Evolutionary conservation across 2,113 vertebrate species (phyloP), one percentile per base, ranked within the genome.

Genomic region (Channa argus): DNA sequence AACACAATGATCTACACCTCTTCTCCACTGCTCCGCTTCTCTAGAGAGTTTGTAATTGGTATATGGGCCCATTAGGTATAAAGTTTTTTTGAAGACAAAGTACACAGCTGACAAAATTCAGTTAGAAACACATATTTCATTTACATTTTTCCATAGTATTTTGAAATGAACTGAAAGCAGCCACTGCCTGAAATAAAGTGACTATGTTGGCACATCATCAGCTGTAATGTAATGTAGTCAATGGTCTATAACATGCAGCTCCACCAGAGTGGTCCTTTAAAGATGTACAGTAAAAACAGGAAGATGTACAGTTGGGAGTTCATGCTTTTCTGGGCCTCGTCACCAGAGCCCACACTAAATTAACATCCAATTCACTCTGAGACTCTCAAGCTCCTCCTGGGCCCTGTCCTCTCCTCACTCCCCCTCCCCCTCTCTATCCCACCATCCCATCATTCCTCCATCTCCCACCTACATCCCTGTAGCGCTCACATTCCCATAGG

Each of bases 261-360:
- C 24, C 51, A 58, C 65, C 24, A 24, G 24, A 24, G 24, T 24
- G 24, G 24, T 24, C 24, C 24, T 24, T 24, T 24, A 24, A 24
- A 24, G 24, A 24, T 24, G 24, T 24, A 24, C 1, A 24, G 24
- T 24, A 24, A 24, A 24, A 24, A 24, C 24, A 24, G 24, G 24
- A 24, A 24, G 53, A 61, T 10, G 8, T 64, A 37, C 81, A 61
- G 52, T 47, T 65, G 66, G 74, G 79, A 64, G 71, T 74, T 67
- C 3, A 24, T 39, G 50, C 67, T 81, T 90, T 88, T 91, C 81
- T 89, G 83, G 89, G 86, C 80, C 90, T 85, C 63, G 67, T 84
- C 86, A 88, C 87, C 41, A 79, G 84, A 78, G 88, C 67, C 81
- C 71, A 44, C 37, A 52, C 82, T 91, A 90, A 92, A 92, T 92